Base-by-base conservation (phyloP, 2,888 invertebrate species). In the Trachelus tabidus region DNA sequence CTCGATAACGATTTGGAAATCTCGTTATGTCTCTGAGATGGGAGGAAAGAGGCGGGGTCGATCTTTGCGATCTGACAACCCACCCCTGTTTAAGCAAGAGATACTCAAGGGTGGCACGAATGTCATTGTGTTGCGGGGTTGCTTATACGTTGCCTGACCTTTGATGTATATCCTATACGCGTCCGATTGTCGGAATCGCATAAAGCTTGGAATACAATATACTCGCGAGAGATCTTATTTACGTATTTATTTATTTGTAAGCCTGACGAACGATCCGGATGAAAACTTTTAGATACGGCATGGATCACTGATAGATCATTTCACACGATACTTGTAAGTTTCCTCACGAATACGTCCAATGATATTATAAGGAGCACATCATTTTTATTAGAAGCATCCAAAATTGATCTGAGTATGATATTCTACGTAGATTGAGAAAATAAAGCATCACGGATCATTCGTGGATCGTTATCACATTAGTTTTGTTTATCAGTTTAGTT, bases 1-100 rank as follows among this genome's bases (percentile, higher is more conserved):
- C 77, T 73, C 75, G 69, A 77, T 81, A 81, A 81, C 77, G 75
- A 79, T 77, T 71, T 33, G 9, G 33, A 71, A 23, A 56, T 56
- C 56, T 56, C 56, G 56, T 56, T 56, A 56, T 56, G 23, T 56
- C 56, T 56, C 15, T 56, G 56, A 2, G 56, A 23, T 9, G 23
- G 23, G 23, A 56, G 23, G 56, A 56, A 23, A 9, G 56, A 23
- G 56, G 23, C 23, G 56, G 56, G 23, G 56, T 56, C 23, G 56
- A 23, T 23, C 56, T 56, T 56, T 56, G 56, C 56, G 56, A 56
- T 56, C 23, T 23, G 23, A 56, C 56, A 56, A 56, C 23, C 23
- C 23, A 1, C 9, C 40, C 56, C 23, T 9, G 56, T 23, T 23
- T 9, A 56, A 23, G 56, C 56, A 56, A 23, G 56, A 56, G 56